phyloP scores from a whole-genome alignment of 2,797 vertebrate species.

The Natrix natrix region DNA sequence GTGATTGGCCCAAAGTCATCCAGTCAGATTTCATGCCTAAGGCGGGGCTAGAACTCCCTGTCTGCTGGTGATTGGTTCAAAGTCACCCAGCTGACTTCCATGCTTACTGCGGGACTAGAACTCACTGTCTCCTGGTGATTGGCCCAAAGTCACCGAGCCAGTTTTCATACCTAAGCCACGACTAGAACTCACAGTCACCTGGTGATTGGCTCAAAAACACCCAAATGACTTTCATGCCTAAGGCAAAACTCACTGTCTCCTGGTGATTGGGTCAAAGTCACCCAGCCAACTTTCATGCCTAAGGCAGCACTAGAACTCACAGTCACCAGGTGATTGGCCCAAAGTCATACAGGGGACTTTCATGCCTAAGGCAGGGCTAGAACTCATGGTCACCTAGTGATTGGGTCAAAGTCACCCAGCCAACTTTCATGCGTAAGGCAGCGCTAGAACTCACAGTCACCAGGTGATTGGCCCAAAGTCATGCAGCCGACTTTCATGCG shows the following conservation, averaged over 20 bases:
- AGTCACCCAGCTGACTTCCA: rapidly evolving
- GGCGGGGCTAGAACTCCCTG: background rate
- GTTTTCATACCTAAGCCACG: rapidly evolving
- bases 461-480: background rate
- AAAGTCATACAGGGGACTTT: too few relatives aligned
- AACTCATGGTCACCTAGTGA: too few relatives aligned
- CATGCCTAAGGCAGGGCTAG: too few relatives aligned
- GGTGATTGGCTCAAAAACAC: background rate
- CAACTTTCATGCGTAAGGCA: background rate
- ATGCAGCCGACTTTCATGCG: rapidly evolving
- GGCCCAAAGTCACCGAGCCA: rapidly evolving
- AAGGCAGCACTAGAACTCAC: background rate
- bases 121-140: background rate
- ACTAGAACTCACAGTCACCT: rapidly evolving
- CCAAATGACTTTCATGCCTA: rapidly evolving
- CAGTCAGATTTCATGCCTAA: background rate
- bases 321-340: background rate
- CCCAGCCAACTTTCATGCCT: rapidly evolving
- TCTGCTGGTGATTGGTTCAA: background rate
- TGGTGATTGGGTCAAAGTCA: background rate
- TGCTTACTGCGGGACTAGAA: background rate
- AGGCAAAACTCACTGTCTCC: background rate
- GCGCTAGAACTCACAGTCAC: background rate
- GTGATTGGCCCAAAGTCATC: too few relatives aligned
- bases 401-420: too few relatives aligned